Percentiles rank a stretch among this genome's conserved stretches.
phyloP scores from a whole-genome alignment of 1,140 invertebrate species.

The Coenobita brevimanus region DNA sequence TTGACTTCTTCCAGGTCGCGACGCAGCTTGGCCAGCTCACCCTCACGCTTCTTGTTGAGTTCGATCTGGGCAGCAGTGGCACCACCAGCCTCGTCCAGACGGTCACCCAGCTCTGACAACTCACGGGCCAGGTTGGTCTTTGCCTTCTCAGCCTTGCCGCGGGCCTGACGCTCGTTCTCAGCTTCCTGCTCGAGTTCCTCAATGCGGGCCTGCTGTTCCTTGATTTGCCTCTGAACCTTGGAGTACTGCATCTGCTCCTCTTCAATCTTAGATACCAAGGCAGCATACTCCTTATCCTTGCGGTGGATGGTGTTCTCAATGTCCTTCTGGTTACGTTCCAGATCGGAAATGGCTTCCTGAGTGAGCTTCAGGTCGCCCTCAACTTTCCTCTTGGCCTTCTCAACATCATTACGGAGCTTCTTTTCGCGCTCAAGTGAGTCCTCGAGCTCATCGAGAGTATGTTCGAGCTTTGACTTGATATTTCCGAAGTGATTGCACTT shows the following conservation, averaged over 20 bases:
- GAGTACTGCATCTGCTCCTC: slow-evolving; percentile 78
- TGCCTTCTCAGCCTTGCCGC: slow-evolving; percentile 73
- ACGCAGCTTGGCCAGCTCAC: neutral
- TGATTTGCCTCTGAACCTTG: slow-evolving; percentile 79
- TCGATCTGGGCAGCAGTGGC: slow-evolving; percentile 13
- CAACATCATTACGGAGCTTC: neutral
- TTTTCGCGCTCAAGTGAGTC: slow-evolving; percentile 7
- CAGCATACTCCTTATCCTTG: slow-evolving; percentile 77
- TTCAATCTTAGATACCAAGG: slow-evolving; percentile 76
- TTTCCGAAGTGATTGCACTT: slow-evolving; percentile 11
- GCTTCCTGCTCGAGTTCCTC: slow-evolving; percentile 78
- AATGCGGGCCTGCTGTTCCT: slow-evolving; percentile 77
- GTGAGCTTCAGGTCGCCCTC: slow-evolving; percentile 19
- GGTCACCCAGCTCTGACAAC: slow-evolving; percentile 45
- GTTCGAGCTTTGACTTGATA: neutral
- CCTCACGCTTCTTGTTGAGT: slow-evolving; percentile 13
- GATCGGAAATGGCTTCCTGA: slow-evolving; percentile 69
- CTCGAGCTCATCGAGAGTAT: slow-evolving; percentile 7
- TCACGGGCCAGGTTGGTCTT: slow-evolving; percentile 73
- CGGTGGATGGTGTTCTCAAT: slow-evolving; percentile 75
- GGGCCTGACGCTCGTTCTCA: slow-evolving; percentile 75
- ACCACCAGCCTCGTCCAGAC: slow-evolving; percentile 2
- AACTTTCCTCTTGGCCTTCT: slow-evolving; percentile 14
- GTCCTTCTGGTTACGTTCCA: slow-evolving; percentile 77
- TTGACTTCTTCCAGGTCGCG: slow-evolving; percentile 21